Evolutionary conservation across 2,888 invertebrate genomes (phyloP), one percentile per base, ranked within the genome.

Genomic region (Rhaphigaster nebulosa): DNA sequence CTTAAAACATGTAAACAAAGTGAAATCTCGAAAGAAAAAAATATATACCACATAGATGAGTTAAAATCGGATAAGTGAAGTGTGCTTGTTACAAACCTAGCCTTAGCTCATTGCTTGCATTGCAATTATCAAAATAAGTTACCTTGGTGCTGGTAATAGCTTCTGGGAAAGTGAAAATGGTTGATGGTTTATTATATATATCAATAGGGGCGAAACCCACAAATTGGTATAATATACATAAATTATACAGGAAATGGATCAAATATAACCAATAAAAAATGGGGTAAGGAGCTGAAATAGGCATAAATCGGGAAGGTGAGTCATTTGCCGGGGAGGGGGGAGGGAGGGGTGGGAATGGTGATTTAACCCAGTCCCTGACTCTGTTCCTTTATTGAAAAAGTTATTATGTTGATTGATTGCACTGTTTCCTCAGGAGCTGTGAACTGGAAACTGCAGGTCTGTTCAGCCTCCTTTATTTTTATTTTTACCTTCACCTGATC

Each of bases 331-430:
- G 15, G 23, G 80, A 20, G 23, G 5, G 12, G n/a, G n/a, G 26
- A 65, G 15, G 65, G 65, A 15, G 8, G n/a, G 26, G 26, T n/a
- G 20, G n/a, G 60, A 15, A 60, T 12, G 52, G n/a, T n/a, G 84
- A 84, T 84, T 84, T 84, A 84, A 84, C 26, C 41, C 26, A 84
- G 84, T 41, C 84, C 80, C 13, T 84, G 34, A 23, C 38, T 12
- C 38, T 12, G 34, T 5, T n/a, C 45, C 65, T 65, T 88, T 88
- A 88, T 88, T 88, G 88, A 88, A 88, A 88, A 88, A 88, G 88
- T 88, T 88, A 88, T 88, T 65, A 88, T 88, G 65, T 88, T 88
- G 88, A 88, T 88, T 88, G 65, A 88, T 88, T 45, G 88, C 56
- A 34, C 38, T 88, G 38, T 65, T 88, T 65, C 23, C 41, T 41